These are phyloP conservation scores for Anhinga rufa DNA, from an alignment of 2,113 vertebrate species.

Conservation along the genomic window DNA sequence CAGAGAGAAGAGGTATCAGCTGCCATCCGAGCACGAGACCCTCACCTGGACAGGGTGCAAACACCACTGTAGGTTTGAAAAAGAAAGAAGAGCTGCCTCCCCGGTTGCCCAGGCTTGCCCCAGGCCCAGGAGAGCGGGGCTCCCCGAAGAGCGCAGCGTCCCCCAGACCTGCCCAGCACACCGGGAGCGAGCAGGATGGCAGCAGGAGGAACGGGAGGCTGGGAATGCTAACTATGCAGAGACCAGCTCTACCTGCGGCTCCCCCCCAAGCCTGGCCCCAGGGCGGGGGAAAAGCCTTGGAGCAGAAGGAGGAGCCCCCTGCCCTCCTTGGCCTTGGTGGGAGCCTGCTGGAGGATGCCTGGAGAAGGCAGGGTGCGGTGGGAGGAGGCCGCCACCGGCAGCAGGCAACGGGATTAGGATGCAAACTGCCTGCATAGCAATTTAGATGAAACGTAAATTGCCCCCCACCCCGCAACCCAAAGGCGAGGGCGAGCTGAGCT, in stretches of 20 bases:
- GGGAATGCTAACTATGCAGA: conserved; percentile 52
- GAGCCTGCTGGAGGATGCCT: background rate
- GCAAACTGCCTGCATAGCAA: background rate
- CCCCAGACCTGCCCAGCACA: background rate
- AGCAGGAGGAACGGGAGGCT: background rate
- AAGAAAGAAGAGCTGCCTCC: background rate
- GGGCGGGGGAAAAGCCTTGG: background rate
- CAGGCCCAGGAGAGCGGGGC: background rate
- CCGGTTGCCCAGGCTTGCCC: background rate
- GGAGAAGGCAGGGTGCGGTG: background rate
- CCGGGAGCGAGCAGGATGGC: background rate
- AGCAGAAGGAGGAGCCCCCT: background rate
- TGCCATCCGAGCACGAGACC: fast-evolving
- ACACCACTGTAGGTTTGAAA: fast-evolving
- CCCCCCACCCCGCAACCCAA: background rate
- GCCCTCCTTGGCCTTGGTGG: background rate
- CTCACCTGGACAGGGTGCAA: background rate
- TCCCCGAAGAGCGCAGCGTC: background rate
- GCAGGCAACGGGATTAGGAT: background rate
- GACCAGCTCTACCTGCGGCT: conserved; percentile 18
- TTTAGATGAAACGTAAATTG: background rate
- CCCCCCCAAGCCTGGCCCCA: background rate
- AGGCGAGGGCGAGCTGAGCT: too few species aligned
- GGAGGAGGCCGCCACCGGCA: background rate
- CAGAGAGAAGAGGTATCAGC: fast-evolving